A percentile compares a stretch with the other conserved stretches of the same genome.
Evolutionary conservation across 2,113 vertebrate species (phyloP).

Genomic region (Mobula birostris): DNA sequence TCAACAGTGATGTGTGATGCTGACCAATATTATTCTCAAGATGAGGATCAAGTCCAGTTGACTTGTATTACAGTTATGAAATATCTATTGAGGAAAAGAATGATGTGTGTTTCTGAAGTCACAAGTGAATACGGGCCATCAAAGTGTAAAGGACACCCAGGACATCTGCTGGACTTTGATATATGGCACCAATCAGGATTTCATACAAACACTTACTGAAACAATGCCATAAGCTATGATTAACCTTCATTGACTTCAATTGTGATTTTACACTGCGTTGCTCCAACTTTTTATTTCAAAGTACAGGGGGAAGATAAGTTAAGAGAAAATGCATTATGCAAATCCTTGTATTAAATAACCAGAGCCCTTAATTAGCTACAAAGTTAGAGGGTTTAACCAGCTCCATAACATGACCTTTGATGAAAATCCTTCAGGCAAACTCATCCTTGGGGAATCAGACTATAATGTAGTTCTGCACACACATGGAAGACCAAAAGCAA

Average conservation of each 20-base stretch:
- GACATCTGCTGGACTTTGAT: neutral
- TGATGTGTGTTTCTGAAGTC: neutral
- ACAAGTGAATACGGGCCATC: neutral
- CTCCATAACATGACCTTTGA: neutral
- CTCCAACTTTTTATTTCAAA: neutral
- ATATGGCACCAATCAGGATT: neutral
- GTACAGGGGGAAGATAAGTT: neutral
- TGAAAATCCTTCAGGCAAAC: neutral
- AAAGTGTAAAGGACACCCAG: neutral
- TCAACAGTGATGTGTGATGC: neutral
- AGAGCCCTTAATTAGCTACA: neutral
- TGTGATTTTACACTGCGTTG: neutral
- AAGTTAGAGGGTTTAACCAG: neutral
- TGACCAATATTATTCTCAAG: neutral
- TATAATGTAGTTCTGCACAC: neutral
- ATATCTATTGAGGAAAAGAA: neutral
- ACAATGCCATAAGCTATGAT: neutral
- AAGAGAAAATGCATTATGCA: neutral
- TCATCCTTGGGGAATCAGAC: neutral
- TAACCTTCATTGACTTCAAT: neutral
- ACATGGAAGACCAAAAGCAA: neutral
- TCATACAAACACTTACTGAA: slow-evolving; percentile 4
- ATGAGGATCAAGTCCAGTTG: neutral
- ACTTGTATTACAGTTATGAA: neutral
- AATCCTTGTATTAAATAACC: neutral